Evolutionary conservation across 2,888 invertebrate species (phyloP).

Genomic region (Mayetiola destructor): DNA sequence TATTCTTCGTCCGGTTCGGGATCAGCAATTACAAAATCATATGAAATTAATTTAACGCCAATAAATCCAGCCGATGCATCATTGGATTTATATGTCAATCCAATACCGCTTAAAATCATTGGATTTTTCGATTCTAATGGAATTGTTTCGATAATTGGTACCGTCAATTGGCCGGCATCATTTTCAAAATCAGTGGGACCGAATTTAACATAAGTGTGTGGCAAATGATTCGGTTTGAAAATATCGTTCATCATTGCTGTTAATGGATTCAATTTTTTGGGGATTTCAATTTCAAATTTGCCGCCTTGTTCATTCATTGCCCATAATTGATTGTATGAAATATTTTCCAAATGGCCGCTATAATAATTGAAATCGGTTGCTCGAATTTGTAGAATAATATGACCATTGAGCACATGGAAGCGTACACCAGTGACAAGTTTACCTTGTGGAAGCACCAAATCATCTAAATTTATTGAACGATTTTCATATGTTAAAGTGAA

Average conservation of each 20-base stretch:
- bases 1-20: neutral
- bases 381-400: conserved; percentile 60
- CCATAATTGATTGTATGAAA: conserved; percentile 40
- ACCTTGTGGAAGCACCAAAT: conserved; percentile 45
- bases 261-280: conserved; percentile 20
- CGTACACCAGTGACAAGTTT: conserved; percentile 48
- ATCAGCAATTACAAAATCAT: conserved; percentile 27
- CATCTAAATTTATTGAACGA: conserved; percentile 58
- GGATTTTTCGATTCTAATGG: conserved; percentile 35
- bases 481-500: conserved; percentile 54
- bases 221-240: conserved; percentile 26
- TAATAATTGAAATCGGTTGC: conserved; percentile 56
- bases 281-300: conserved; percentile 32
- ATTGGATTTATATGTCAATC: conserved; percentile 39
- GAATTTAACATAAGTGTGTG: conserved; percentile 38
- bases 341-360: conserved; percentile 32
- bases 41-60: conserved; percentile 37
- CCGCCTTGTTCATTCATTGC: conserved; percentile 32
- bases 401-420: conserved; percentile 52
- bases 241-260: neutral
- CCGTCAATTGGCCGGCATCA: conserved; percentile 42
- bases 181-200: conserved; percentile 36
- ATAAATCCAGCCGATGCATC: conserved; percentile 38
- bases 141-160: conserved; percentile 42
- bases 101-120: conserved; percentile 37